Conservation (phyloP, 2,113 vertebrate genomes). For the Bufo bufo region DNA sequence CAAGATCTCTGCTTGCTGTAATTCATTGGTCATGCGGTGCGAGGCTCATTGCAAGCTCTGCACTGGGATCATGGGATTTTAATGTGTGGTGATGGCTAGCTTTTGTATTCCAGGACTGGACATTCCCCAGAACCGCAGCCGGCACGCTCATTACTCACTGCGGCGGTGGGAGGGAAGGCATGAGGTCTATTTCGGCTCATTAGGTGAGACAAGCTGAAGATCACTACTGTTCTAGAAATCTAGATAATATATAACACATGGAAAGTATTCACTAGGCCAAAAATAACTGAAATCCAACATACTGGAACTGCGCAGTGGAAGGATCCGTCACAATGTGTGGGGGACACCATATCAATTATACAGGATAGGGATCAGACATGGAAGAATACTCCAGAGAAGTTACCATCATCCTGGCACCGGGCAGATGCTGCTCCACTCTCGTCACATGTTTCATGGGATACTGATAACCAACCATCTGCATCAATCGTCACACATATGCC, state of each 20-base stretch:
- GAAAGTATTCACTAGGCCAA: slow-evolving; percentile 30
- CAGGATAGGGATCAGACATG: background rate
- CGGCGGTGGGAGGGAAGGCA: background rate
- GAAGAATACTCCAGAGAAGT: background rate
- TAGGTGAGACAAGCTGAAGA: slow-evolving; percentile 36
- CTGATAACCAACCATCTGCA: too few species aligned
- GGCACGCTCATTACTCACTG: background rate
- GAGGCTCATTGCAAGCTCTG: too few species aligned
- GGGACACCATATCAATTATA: background rate
- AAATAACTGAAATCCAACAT: slow-evolving; percentile 1
- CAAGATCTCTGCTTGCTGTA: too few species aligned
- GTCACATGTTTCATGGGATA: background rate
- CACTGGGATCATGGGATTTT: too few species aligned
- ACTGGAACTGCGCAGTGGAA: background rate
- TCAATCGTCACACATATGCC: too few species aligned
- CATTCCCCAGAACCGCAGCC: background rate
- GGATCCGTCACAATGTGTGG: background rate
- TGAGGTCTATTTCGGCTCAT: slow-evolving; percentile 36
- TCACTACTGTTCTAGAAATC: slow-evolving; percentile 14
- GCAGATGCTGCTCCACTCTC: background rate
- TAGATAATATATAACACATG: slow-evolving; percentile 43
- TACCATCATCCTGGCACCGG: background rate
- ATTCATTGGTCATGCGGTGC: too few species aligned
- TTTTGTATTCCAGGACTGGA: background rate
- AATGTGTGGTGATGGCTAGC: background rate